Evolutionary conservation across 2,888 invertebrate species (phyloP).

Genomic region (Drosophila phalerata): DNA sequence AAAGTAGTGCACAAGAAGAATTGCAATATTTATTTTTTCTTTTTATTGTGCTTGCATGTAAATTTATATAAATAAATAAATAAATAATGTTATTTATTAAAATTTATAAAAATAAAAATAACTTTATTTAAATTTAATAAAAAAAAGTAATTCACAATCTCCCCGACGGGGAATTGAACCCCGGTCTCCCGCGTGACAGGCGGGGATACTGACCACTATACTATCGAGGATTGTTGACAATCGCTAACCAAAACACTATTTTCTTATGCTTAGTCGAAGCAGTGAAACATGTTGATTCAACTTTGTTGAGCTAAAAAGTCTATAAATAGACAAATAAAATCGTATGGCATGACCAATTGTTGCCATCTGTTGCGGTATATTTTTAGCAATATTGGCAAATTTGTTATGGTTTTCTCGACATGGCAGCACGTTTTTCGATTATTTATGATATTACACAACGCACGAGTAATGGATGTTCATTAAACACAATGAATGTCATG

Average conservation of each 20-base stretch:
- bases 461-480: slow-evolving; percentile 79
- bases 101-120: background rate
- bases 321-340: slow-evolving; percentile 37
- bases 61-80: too few relatives aligned
- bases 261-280: slow-evolving; percentile 15
- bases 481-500: slow-evolving; percentile 81
- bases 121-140: background rate
- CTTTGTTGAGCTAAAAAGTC: background rate
- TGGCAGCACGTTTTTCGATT: slow-evolving; percentile 74
- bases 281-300: background rate
- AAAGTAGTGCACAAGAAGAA: too few relatives aligned
- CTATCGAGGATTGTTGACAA: slow-evolving; percentile 77
- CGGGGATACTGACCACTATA: slow-evolving; percentile 84
- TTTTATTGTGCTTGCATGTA: too few relatives aligned
- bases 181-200: slow-evolving; percentile 85
- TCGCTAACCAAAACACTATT: slow-evolving; percentile 21
- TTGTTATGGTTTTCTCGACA: slow-evolving; percentile 76
- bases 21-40: too few relatives aligned
- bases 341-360: slow-evolving; percentile 58
- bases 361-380: slow-evolving; percentile 76
- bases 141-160: slow-evolving; percentile 40
- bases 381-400: slow-evolving; percentile 80
- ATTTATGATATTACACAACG: slow-evolving; percentile 77
- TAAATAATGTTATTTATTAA: background rate
- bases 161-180: slow-evolving; percentile 85